A percentile compares a stretch with the other conserved stretches of the same genome.
Evolutionary conservation across 2,888 invertebrate genomes (phyloP).

Genomic region (Apomyelois bistriatella): DNA sequence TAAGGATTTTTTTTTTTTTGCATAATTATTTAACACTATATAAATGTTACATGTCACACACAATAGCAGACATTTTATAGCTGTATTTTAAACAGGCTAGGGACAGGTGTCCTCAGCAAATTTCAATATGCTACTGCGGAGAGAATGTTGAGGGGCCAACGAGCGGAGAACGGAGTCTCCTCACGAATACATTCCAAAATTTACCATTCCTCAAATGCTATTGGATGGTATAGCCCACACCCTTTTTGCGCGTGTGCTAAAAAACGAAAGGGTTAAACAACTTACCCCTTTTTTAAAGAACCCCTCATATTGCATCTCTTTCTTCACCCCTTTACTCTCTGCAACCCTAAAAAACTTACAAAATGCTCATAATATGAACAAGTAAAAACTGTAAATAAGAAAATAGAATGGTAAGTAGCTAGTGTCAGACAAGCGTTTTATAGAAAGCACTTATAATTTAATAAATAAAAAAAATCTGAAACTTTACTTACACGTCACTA

Average conservation of each 20-base stretch:
- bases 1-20: background rate
- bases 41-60: background rate
- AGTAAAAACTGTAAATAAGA: background rate
- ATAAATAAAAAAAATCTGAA: too few relatives aligned
- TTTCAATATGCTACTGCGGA: constrained; percentile 48
- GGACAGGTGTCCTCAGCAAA: constrained; percentile 46
- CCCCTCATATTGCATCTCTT: constrained; percentile 51
- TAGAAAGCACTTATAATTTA: background rate
- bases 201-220: constrained; percentile 52
- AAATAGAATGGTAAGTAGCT: background rate
- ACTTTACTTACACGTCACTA: too few relatives aligned
- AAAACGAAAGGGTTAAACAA: constrained; percentile 72
- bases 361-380: background rate
- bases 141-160: constrained; percentile 37
- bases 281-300: constrained; percentile 63
- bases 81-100: constrained; percentile 26
- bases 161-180: constrained; percentile 38
- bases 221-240: constrained; percentile 65
- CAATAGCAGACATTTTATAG: constrained; percentile 21
- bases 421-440: too few relatives aligned
- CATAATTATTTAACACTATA: background rate
- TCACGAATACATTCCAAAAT: constrained; percentile 64
- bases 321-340: constrained; percentile 29
- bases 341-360: constrained; percentile 5
- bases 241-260: constrained; percentile 76